A percentile compares a stretch with the other conserved stretches of the same genome.
Evolutionary conservation across 2,888 invertebrate species (phyloP).

Genomic region (Brachylomia viminalis): DNA sequence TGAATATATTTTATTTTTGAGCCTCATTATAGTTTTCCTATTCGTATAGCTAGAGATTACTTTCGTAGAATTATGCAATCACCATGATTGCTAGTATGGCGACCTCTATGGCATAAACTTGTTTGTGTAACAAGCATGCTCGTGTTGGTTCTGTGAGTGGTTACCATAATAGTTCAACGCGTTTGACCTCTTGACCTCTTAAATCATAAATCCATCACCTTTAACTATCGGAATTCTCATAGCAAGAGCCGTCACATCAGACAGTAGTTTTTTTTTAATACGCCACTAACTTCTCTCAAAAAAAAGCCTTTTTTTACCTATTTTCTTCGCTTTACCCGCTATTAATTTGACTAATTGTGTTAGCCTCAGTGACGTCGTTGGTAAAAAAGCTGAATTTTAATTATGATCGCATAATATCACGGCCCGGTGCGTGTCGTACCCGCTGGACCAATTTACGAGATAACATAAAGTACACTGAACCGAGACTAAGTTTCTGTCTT

Average conservation of each 20-base stretch:
- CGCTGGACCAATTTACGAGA: conserved; percentile 65
- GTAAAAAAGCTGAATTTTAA: conserved; percentile 59
- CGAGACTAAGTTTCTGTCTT: conserved; percentile 24
- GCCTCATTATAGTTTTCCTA: background rate
- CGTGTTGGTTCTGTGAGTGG: conserved; percentile 2
- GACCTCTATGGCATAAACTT: conserved; percentile 5
- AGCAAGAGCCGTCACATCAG: background rate
- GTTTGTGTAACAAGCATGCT: conserved; percentile 4
- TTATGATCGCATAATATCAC: conserved; percentile 65
- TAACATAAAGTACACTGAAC: conserved; percentile 58
- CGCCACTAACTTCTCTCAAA: background rate
- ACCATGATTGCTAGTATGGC: background rate
- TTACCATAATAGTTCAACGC: conserved; percentile 31
- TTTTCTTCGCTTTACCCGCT: conserved; percentile 8
- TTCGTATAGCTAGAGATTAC: background rate
- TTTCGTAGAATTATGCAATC: conserved; percentile 9
- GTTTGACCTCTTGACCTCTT: conserved; percentile 22
- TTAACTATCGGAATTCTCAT: conserved; percentile 4
- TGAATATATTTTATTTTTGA: background rate
- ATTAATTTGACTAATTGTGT: conserved; percentile 46
- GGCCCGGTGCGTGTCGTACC: conserved; percentile 63
- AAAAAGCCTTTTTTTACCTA: background rate
- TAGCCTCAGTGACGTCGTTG: conserved; percentile 32
- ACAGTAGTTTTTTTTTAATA: conserved; percentile 1
- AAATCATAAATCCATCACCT: conserved; percentile 1